Evolutionary conservation across 2,797 vertebrate species (phyloP), one percentile per base, ranked within the genome.

Genomic region (Danio aesculapii): DNA sequence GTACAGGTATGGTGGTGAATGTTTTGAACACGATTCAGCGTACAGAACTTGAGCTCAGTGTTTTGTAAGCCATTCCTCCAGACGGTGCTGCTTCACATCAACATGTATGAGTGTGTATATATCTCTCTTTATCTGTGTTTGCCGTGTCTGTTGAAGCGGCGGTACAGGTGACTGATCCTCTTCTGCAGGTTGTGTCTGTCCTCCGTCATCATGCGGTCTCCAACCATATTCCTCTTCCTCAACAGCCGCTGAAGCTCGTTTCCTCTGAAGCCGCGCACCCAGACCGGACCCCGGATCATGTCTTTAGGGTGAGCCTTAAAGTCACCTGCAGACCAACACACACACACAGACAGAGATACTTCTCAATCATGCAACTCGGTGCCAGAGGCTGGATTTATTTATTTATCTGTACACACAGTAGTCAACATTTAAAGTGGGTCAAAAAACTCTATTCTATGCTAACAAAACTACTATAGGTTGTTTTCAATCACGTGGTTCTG

Each of bases 221-320:
- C 98, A 61, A 99, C 95, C 94, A 98, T 92, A 84, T 84, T 92
- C 90, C 93, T 98, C 92, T 97, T 98, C 61, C 97, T 92, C 50
- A 94, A 93, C 44, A 96, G 94, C 12, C 97, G 94, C 91, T 97
- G 95, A 86, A 99, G 89, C 87, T 99, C 97, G 0, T 96, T 96
- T 10, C 98, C 97, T 41, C 73, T 90, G 93, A 97, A 99, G 72
- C 91, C 98, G 61, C 91, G 94, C 84, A 99, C 83, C 97, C 98
- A 99, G 47, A 14, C 73, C 0, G 98, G 98, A 5, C 92, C 97
- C 1, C 10, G 4, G 6, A 99, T 96, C 64, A 98, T 87, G 70
- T 94, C 91, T 91, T 95, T 96, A 0, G 98, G 98, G 75, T 99
- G 98, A 8, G 91, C 93, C 87, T 95, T 94, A 85, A 99, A 99